Base-by-base conservation (phyloP, 2,888 invertebrate genomes). In the Herminia tarsipennalis region DNA sequence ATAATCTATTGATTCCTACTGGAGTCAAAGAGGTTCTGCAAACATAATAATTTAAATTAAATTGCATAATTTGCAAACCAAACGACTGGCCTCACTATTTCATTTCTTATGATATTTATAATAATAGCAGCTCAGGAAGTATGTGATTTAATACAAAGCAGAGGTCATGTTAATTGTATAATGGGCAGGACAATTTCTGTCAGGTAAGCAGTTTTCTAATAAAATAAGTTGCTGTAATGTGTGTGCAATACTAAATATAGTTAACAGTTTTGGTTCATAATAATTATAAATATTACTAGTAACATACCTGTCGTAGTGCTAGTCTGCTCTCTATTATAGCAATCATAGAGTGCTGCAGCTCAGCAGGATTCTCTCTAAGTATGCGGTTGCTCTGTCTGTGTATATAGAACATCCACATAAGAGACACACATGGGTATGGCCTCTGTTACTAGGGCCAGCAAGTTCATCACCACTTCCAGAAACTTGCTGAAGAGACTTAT, bases 301-400 rank as follows among this genome's bases (percentile, higher is more conserved):
- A 12, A 51, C 13, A 27, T 20, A 51, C 51, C 45, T 46, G 35
- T 35, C 38, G 28, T 38, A 39, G 45, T 46, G 34, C 40, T 37
- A 51, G 5, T 46, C 16, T 42, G 30, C 21, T 40, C 30, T 46
- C 18, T 22, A 51, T 39, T 14, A 45, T 43, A 28, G 13, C 6
- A 14, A 43, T 42, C 36, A 52, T 52, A 36, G 24, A 16, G 20
- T 41, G 34, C 21, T 41, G 41, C 22, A 41, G 41, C 21, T 34
- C 27, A 28, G 34, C 14, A 17, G 51, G 51, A 22, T 42, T 43
- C 6, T 32, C 36, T 22, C 37, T 52, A 8, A 46, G 12, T 42
- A 46, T 39, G 42, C 22, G 25, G 24, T 52, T 40, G 37, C 52
- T 46, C 18, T 36, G 36, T 28, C 39, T 27, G 13, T 36, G 32